These are phyloP conservation scores for Podargus strigoides DNA, from an alignment of 2,797 vertebrate species.

Conservation along the genomic window DNA sequence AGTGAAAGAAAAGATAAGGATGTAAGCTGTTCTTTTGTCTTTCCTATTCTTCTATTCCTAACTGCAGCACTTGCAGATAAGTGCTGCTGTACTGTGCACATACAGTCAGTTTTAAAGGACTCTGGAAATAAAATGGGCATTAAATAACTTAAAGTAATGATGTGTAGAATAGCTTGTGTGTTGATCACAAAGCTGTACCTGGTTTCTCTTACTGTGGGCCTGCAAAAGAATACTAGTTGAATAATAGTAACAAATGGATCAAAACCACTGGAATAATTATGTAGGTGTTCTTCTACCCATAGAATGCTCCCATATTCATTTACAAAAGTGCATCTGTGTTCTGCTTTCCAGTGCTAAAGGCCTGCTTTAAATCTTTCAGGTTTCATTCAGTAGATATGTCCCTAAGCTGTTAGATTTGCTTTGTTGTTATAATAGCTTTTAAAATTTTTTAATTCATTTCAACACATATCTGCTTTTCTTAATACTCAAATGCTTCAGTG, in stretches of 20 bases:
- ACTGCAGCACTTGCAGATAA: not conserved
- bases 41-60: not conserved
- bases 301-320: not conserved
- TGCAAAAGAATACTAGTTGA: not conserved
- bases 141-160: not conserved
- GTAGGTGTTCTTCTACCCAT: not conserved
- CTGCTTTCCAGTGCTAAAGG: not conserved
- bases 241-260: not conserved
- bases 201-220: not conserved
- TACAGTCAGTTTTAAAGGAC: not conserved
- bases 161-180: not conserved
- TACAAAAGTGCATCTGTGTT: not conserved
- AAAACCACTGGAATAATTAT: not conserved
- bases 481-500: not conserved
- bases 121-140: not conserved
- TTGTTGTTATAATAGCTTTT: not conserved
- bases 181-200: not conserved
- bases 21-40: not conserved
- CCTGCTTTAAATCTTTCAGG: not conserved
- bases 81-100: not conserved
- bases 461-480: not conserved
- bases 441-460: not conserved
- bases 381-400: not conserved
- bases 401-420: not conserved
- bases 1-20: not conserved